phyloP scores from a whole-genome alignment of 1,140 invertebrate genomes.

The Drosophila leontia region DNA sequence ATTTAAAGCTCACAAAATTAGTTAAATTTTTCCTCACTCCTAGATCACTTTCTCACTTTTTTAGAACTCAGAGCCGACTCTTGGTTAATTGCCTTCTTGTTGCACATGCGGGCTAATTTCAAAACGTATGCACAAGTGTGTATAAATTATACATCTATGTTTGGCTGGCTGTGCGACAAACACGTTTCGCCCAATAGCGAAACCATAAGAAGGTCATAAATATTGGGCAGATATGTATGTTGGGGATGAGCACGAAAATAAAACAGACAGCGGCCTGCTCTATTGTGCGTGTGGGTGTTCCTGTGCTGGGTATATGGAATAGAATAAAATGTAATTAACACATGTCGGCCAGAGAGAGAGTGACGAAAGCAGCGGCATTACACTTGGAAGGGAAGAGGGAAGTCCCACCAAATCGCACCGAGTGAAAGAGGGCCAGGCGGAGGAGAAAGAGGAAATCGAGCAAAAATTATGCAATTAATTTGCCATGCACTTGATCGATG shows the following conservation, averaged over 20 bases:
- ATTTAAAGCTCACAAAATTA: slow-evolving; percentile 6
- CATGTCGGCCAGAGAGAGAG: slow-evolving; percentile 47
- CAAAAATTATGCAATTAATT: slow-evolving; percentile 51
- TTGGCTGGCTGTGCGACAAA: slow-evolving; percentile 52
- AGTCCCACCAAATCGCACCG: slow-evolving; percentile 21
- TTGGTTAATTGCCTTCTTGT: slow-evolving; percentile 15
- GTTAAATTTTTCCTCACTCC: slow-evolving; percentile 12
- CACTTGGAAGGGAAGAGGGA: slow-evolving; percentile 1
- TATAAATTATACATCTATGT: slow-evolving; percentile 27
- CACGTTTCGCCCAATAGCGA: slow-evolving; percentile 67
- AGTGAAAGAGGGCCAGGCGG: slow-evolving; percentile 13
- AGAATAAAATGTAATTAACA: slow-evolving; percentile 62
- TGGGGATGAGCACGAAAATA: slow-evolving; percentile 54
- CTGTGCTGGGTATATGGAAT: slow-evolving; percentile 24
- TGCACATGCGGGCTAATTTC: slow-evolving; percentile 38
- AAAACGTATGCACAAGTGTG: slow-evolving; percentile 18
- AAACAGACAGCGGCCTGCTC: slow-evolving; percentile 22
- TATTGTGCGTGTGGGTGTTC: slow-evolving; percentile 7
- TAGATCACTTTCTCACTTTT: background rate
- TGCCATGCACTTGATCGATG: slow-evolving; percentile 44
- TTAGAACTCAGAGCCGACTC: background rate
- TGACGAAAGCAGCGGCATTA: slow-evolving; percentile 31
- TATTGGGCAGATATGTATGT: slow-evolving; percentile 54
- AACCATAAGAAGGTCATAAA: slow-evolving; percentile 79
- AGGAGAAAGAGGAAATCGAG: slow-evolving; percentile 20